These are phyloP conservation scores for Drosophila asahinai DNA, from an alignment of 1,140 invertebrate species.

Conservation along the genomic window DNA sequence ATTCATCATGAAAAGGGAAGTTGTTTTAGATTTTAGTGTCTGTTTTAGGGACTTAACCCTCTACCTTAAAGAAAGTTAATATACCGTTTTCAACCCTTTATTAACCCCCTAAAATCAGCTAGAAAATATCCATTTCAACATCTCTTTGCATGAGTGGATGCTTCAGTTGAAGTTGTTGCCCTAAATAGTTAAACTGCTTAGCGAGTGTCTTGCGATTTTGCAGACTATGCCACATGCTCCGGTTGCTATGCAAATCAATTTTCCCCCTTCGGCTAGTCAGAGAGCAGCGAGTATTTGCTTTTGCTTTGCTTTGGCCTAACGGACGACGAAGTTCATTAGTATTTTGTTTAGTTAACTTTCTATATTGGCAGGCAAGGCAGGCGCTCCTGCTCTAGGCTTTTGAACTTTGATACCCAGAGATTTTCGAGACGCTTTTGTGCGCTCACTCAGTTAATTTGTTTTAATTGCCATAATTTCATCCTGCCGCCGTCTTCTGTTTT, in stretches of 20 bases:
- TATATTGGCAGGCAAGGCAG: conserved; percentile 15
- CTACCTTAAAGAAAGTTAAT: no score
- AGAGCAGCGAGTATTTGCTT: background rate
- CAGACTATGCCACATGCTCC: conserved; percentile 58
- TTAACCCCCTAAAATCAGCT: background rate
- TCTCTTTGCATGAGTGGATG: background rate
- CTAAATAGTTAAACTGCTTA: conserved; percentile 82
- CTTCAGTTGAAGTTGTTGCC: conserved; percentile 40
- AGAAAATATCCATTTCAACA: conserved; percentile 1
- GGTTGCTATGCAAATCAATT: conserved; percentile 82
- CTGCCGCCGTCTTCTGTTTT: conserved; percentile 15
- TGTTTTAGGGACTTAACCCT: no score
- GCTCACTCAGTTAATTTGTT: conserved; percentile 59
- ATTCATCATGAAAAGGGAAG: no score
- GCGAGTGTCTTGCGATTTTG: conserved; percentile 63
- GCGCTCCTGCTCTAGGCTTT: conserved; percentile 40
- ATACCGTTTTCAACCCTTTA: background rate
- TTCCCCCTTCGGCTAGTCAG: conserved; percentile 12
- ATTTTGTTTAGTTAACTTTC: conserved; percentile 77
- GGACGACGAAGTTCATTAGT: conserved; percentile 69
- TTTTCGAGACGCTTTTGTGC: conserved; percentile 46
- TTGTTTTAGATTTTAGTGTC: background rate
- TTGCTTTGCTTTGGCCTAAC: conserved; percentile 11
- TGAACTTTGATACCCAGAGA: conserved; percentile 72
- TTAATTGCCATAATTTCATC: conserved; percentile 61